A percentile compares a stretch with the other conserved stretches of the same genome.
phyloP scores from a whole-genome alignment of 2,888 invertebrate species.

The Selenia dentaria region DNA sequence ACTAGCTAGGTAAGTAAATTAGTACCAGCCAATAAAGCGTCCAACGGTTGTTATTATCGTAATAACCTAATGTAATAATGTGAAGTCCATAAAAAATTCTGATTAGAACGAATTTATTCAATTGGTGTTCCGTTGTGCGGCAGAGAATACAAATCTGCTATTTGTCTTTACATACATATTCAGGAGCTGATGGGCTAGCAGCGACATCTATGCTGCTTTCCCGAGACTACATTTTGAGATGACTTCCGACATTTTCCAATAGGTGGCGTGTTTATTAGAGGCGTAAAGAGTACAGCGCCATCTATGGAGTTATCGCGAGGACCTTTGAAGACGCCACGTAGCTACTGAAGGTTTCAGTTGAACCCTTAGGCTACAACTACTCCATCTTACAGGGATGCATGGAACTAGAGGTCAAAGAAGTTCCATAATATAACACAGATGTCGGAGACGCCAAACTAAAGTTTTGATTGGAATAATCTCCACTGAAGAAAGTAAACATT shows the following conservation, averaged over 20 bases:
- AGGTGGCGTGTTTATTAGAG: slow-evolving; percentile 7
- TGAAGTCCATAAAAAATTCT: no score
- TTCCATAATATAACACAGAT: background rate
- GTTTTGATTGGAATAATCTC: background rate
- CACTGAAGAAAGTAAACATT: background rate
- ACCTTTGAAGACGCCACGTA: background rate
- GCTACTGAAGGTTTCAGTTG: slow-evolving; percentile 3
- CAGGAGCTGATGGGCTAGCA: background rate
- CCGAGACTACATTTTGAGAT: background rate
- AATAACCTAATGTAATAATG: no score
- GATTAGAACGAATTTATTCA: no score
- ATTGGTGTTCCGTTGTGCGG: background rate
- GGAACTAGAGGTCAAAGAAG: background rate
- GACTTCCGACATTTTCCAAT: slow-evolving; percentile 8
- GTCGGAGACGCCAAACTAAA: background rate
- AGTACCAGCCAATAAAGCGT: no score
- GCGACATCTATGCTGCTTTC: slow-evolving; percentile 13
- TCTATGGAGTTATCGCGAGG: slow-evolving; percentile 1
- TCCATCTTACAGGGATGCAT: background rate
- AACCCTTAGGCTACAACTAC: background rate
- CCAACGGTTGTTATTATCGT: no score
- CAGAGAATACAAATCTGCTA: background rate
- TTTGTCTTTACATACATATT: no score
- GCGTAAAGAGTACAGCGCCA: slow-evolving; percentile 2
- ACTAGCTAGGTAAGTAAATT: no score